These are phyloP conservation scores for Cydia fagiglandana DNA, from an alignment of 1,140 invertebrate genomes.

Conservation along the genomic window DNA sequence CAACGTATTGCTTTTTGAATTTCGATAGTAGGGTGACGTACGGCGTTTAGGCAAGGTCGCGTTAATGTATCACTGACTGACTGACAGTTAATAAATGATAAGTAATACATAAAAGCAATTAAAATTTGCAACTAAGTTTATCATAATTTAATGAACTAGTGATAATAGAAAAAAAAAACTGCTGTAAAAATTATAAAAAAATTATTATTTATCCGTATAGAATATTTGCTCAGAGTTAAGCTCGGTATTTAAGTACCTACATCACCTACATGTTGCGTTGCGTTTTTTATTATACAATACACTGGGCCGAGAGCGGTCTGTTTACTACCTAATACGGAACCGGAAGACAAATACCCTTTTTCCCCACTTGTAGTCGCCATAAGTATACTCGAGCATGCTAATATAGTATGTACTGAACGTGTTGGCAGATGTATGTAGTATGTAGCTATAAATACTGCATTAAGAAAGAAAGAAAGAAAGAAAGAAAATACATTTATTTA, in stretches of 20 bases:
- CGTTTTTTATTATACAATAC: neutral
- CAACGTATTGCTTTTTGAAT: constrained; percentile 35
- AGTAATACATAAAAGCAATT: no score
- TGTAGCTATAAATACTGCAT: constrained; percentile 9
- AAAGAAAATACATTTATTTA: no score
- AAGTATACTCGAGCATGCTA: neutral
- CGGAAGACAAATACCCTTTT: constrained; percentile 9
- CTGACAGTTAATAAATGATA: neutral
- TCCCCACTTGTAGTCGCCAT: neutral
- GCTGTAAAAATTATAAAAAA: no score
- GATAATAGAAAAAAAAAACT: no score
- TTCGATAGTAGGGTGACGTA: constrained; percentile 7
- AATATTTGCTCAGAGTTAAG: no score
- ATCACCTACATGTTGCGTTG: neutral
- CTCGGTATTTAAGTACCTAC: no score
- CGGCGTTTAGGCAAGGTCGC: constrained; percentile 25
- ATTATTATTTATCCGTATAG: no score
- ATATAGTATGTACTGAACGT: neutral
- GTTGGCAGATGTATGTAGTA: constrained; percentile 4
- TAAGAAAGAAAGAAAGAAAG: no score
- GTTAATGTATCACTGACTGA: neutral
- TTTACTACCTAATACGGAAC: constrained; percentile 3
- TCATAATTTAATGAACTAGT: no score
- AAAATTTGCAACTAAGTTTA: no score
- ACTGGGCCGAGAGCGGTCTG: neutral